phyloP scores from a whole-genome alignment of 2,888 invertebrate genomes.

The Polymixis flavicincta region DNA sequence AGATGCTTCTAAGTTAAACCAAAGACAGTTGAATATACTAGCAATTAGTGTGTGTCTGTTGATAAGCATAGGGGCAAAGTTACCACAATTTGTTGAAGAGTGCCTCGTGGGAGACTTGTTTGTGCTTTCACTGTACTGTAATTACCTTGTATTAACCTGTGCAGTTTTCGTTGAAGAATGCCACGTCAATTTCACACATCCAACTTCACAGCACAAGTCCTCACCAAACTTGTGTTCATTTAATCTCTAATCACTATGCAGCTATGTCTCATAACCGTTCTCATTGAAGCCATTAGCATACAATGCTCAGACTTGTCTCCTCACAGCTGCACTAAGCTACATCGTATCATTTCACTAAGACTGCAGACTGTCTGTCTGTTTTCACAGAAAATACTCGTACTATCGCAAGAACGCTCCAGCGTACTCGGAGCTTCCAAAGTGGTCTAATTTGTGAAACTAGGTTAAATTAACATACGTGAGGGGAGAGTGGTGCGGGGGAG shows the following conservation, averaged over 20 bases:
- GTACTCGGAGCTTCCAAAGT: conserved; percentile 47
- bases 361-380: conserved; percentile 52
- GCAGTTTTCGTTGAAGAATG: conserved; percentile 4
- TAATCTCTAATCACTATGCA: conserved; percentile 25
- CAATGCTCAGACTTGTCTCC: conserved; percentile 38
- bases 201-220: neutral
- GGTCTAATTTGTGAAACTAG: conserved; percentile 69
- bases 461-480: conserved; percentile 70
- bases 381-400: conserved; percentile 63
- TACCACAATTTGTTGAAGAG: neutral
- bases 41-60: neutral
- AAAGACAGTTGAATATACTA: neutral
- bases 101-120: too few species aligned
- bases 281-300: conserved; percentile 26
- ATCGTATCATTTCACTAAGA: conserved; percentile 38
- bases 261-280: conserved; percentile 18
- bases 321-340: conserved; percentile 24
- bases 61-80: neutral
- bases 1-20: conserved; percentile 1
- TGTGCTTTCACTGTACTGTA: neutral
- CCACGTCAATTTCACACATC: neutral
- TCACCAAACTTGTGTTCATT: conserved; percentile 14
- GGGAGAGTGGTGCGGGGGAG: conserved; percentile 24
- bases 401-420: conserved; percentile 51
- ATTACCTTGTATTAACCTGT: neutral